These are phyloP conservation scores for Pelmatolapia mariae DNA, from an alignment of 2,113 vertebrate genomes.

Conservation along the genomic window DNA sequence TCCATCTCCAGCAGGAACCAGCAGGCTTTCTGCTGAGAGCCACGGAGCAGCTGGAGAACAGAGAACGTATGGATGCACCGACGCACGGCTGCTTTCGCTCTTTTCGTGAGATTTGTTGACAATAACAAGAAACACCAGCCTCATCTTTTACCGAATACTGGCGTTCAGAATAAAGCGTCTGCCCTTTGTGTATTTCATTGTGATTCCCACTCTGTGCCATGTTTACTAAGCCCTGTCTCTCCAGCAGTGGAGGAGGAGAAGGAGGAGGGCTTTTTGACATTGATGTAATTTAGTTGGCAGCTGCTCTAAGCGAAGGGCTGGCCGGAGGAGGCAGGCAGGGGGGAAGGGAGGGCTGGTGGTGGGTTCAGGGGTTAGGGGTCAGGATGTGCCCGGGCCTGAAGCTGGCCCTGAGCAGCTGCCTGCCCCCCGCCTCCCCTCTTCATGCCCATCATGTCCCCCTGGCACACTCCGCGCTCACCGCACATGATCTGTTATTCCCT, in stretches of 20 bases:
- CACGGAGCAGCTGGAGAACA: neutral
- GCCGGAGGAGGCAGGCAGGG: neutral
- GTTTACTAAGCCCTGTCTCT: constrained; percentile 6
- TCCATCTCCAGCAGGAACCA: neutral
- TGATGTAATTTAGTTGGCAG: constrained; percentile 67
- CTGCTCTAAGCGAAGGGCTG: constrained; percentile 24
- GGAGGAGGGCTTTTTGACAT: constrained; percentile 28
- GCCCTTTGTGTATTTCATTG: neutral
- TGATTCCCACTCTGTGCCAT: constrained; percentile 7
- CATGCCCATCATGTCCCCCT: constrained; percentile 21
- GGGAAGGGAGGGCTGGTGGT: neutral
- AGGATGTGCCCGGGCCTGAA: constrained; percentile 44
- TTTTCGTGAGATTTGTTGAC: neutral
- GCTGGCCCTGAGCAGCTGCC: constrained; percentile 46
- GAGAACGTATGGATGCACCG: neutral
- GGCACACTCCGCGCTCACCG: constrained; percentile 48
- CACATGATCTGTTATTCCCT: constrained; percentile 71
- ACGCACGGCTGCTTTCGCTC: neutral
- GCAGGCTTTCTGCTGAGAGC: neutral
- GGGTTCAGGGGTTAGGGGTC: constrained; percentile 48
- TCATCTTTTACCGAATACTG: neutral
- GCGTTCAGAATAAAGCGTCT: neutral
- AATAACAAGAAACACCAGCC: neutral
- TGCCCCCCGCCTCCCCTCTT: neutral
- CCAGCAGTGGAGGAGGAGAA: constrained; percentile 8